phyloP scores from a whole-genome alignment of 1,140 invertebrate genomes.

The Zaprionus nigranus region DNA sequence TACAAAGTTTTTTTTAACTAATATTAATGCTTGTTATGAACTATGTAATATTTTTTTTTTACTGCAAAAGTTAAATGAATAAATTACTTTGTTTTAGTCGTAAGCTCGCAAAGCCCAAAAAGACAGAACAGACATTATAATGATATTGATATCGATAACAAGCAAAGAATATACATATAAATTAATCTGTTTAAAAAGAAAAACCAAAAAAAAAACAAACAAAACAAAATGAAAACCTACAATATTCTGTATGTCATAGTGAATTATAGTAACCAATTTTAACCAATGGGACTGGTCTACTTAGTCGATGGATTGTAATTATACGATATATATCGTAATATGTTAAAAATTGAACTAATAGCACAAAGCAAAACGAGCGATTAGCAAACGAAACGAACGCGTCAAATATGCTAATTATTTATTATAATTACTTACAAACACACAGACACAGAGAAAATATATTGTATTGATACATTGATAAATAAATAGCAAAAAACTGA shows the following conservation, averaged over 20 bases:
- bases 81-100: conserved; percentile 69
- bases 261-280: conserved; percentile 80
- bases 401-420: conserved; percentile 69
- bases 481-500: conserved; percentile 41
- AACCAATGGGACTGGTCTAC: conserved; percentile 82
- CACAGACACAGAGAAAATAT: no score
- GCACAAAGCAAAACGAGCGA: conserved; percentile 52
- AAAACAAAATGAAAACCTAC: conserved; percentile 3
- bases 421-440: conserved; percentile 48
- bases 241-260: conserved; percentile 62
- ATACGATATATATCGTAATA: conserved; percentile 26
- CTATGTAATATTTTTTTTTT: conserved; percentile 60
- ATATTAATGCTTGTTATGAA: conserved; percentile 72
- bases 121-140: conserved; percentile 27
- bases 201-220: not conserved
- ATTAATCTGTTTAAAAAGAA: conserved; percentile 16
- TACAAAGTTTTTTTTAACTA: conserved; percentile 60
- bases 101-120: conserved; percentile 69
- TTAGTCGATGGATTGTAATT: conserved; percentile 55
- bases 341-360: conserved; percentile 37
- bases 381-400: conserved; percentile 41
- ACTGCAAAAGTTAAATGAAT: conserved; percentile 7
- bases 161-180: conserved; percentile 34
- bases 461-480: conserved; percentile 50
- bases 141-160: conserved; percentile 1